Base-by-base conservation (phyloP, 2,113 vertebrate genomes). In the Sander lucioperca region DNA sequence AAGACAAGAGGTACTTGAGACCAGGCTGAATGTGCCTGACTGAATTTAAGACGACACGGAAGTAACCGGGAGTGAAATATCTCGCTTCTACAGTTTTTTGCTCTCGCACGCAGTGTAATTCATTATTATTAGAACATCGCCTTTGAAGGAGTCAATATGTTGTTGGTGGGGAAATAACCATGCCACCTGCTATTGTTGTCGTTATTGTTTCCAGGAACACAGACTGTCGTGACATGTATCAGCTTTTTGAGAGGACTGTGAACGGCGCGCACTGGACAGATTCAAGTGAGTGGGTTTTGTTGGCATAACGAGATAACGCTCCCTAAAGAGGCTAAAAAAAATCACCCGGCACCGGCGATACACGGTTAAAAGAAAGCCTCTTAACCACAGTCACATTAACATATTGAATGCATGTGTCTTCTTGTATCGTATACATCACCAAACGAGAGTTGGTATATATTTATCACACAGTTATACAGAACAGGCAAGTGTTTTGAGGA, bases 41-140 rank as follows among this genome's bases (percentile, higher is more conserved):
- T 6, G 53, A 64, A 68, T 77, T 86, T 76, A 57, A 39, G 66
- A 79, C 79, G 58, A 90, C 7, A 0, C 89, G 88, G 92, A 91
- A 90, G 81, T 89, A 12, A 48, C 2, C 1, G 23, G 70, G 58
- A 3, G 72, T 13, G 86, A 91, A 51, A 0, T 30, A 25, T 93
- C 91, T 92, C 25, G 74, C 54, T 53, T 21, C 23, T 19, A 12
- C 33, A 16, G 48, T 23, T 36, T 43, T 23, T 23, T 39, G 47
- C 57, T 53, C 85, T 74, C 84, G 18, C 62, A n/a, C 74, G 70
- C 82, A 5, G 68, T 75, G 80, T 79, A 80, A 80, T 87, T 92
- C 86, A 92, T 93, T 92, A 92, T 93, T 92, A 91, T 93, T 94
- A 94, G 92, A 93, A 92, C 92, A 94, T 88, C 58, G 82, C 92